phyloP scores from a whole-genome alignment of 1,140 invertebrate genomes.

The Drosophila pallidifrons region DNA sequence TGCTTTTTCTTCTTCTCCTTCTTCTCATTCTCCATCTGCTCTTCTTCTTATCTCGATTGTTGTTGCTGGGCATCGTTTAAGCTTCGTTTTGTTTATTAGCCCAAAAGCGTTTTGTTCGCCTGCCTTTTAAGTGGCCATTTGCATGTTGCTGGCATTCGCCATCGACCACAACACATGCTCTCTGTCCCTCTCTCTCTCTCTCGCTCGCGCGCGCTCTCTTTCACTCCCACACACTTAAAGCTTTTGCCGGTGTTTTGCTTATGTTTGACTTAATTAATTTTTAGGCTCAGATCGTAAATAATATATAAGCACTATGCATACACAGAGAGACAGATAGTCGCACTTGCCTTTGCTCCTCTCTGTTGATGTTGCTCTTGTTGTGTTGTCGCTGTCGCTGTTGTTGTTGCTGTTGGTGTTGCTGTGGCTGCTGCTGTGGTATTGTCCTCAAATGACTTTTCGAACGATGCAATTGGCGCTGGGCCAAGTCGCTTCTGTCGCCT shows the following conservation, averaged over 20 bases:
- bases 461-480: constrained; percentile 96
- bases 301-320: constrained; percentile 12
- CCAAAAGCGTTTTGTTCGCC: constrained; percentile 62
- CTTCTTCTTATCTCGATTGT: constrained; percentile 15
- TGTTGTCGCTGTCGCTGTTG: constrained; percentile 40
- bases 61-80: constrained; percentile 46
- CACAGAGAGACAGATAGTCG: constrained; percentile 23
- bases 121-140: constrained; percentile 77
- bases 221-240: neutral
- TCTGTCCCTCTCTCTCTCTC: neutral
- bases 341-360: constrained; percentile 30
- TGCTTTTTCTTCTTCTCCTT: neutral
- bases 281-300: constrained; percentile 49
- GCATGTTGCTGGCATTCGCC: constrained; percentile 67
- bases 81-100: constrained; percentile 75
- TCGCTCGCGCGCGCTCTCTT: too few relatives aligned
- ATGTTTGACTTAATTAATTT: constrained; percentile 67
- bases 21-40: neutral
- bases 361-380: constrained; percentile 34
- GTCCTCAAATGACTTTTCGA: constrained; percentile 96
- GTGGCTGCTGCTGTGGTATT: constrained; percentile 64
- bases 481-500: constrained; percentile 90
- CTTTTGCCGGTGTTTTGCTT: constrained; percentile 18
- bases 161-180: constrained; percentile 5
- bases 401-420: constrained; percentile 27